These are phyloP conservation scores for Petrocephalus schoutedeni DNA, from an alignment of 2,797 vertebrate genomes.

Conservation along the genomic window DNA sequence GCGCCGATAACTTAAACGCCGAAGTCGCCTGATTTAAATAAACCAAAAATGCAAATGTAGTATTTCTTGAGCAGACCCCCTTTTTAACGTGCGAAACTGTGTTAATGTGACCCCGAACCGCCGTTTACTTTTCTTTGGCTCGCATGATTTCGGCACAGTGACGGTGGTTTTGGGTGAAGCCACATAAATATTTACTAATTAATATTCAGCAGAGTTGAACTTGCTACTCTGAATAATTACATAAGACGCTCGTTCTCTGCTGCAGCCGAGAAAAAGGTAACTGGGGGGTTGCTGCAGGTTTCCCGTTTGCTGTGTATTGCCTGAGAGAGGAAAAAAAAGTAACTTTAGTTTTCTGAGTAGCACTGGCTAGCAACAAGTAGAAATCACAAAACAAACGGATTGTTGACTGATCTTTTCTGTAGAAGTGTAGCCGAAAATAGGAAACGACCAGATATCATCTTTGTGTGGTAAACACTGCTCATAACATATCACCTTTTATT, in stretches of 20 bases:
- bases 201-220: background rate
- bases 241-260: background rate
- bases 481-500: background rate
- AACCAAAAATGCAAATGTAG: background rate
- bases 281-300: background rate
- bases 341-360: background rate
- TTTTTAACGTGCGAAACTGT: background rate
- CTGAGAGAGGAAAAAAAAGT: background rate
- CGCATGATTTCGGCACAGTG: background rate
- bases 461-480: background rate
- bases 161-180: background rate
- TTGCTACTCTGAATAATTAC: background rate
- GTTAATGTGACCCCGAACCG: background rate
- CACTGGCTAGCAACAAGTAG: background rate
- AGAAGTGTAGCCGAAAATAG: background rate
- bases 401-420: background rate
- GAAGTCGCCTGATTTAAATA: background rate
- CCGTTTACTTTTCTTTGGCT: background rate
- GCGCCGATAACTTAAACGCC: background rate
- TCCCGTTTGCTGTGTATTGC: background rate
- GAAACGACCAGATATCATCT: background rate
- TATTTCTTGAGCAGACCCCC: background rate
- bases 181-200: background rate
- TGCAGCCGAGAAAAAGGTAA: background rate
- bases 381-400: background rate